phyloP scores from a whole-genome alignment of 2,888 invertebrate genomes.

The Drosophila kanekoi region DNA sequence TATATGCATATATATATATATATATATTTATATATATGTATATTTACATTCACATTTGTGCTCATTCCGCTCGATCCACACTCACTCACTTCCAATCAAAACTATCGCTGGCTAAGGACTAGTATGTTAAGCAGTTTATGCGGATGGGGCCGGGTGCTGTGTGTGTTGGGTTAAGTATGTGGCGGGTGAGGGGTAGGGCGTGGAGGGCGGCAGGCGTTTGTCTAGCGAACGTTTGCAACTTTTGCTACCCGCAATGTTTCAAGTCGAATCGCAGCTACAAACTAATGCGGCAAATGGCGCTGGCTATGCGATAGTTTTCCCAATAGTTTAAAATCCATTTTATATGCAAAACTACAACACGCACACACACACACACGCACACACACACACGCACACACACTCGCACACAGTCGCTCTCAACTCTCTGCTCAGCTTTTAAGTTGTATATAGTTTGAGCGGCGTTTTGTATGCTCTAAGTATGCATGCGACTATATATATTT shows the following conservation, averaged over 20 bases:
- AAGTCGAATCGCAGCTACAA: constrained; percentile 58
- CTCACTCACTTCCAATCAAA: constrained; percentile 61
- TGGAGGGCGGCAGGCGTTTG: neutral
- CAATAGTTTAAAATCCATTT: constrained; percentile 80
- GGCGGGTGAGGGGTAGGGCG: neutral
- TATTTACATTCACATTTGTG: constrained; percentile 33
- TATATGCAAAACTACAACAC: constrained; percentile 63
- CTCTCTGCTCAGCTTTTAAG: constrained; percentile 45
- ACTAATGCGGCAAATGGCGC: constrained; percentile 67
- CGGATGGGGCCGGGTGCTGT: neutral
- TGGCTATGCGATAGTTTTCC: constrained; percentile 71
- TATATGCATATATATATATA: neutral
- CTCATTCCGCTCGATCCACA: constrained; percentile 37
- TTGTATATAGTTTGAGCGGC: constrained; percentile 63
- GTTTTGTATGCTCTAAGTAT: constrained; percentile 56
- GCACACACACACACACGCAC: constrained; percentile 23
- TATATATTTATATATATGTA: neutral
- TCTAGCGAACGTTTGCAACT: constrained; percentile 36
- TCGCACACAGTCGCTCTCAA: constrained; percentile 45
- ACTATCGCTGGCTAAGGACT: constrained; percentile 62
- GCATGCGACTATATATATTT: constrained; percentile 27
- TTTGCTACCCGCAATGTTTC: constrained; percentile 62
- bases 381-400: constrained; percentile 11
- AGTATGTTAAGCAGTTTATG: constrained; percentile 26
- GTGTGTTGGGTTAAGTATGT: neutral